Conservation (phyloP, 2,797 vertebrate genomes). For the Thunnus albacares region DNA sequence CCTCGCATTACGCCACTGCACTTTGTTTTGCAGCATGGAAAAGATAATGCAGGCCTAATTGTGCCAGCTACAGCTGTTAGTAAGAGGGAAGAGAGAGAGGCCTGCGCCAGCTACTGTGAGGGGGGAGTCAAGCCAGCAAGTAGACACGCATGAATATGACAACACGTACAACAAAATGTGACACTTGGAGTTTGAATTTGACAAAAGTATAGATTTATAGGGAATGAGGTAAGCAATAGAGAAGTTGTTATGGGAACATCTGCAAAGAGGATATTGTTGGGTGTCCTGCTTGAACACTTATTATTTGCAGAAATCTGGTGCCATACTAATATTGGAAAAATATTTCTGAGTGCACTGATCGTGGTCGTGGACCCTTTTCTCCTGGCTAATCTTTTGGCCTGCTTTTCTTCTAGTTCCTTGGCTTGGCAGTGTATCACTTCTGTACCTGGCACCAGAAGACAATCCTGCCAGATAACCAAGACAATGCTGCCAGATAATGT, state of each 20-base stretch:
- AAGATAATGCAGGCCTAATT: slow-evolving; percentile 77
- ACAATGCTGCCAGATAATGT: slow-evolving; percentile 46
- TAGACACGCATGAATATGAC: slow-evolving; percentile 1
- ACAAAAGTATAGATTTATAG: slow-evolving; percentile 4
- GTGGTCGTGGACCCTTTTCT: slow-evolving; percentile 17
- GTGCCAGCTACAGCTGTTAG: slow-evolving; percentile 73
- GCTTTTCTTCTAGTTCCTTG: slow-evolving; percentile 27
- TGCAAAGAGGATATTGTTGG: slow-evolving; percentile 1
- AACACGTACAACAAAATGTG: slow-evolving; percentile 20
- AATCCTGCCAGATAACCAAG: slow-evolving; percentile 39
- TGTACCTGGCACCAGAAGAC: slow-evolving; percentile 31
- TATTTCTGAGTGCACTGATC: no score
- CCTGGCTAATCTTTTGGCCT: slow-evolving; percentile 27
- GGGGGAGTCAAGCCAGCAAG: slow-evolving; percentile 10
- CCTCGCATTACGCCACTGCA: slow-evolving; percentile 76
- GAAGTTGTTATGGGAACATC: slow-evolving; percentile 9
- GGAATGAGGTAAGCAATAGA: slow-evolving; percentile 7
- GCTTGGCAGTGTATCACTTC: slow-evolving; percentile 25
- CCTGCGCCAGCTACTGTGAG: slow-evolving; percentile 30
- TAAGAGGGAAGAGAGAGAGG: slow-evolving; percentile 58
- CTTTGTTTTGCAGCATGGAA: slow-evolving; percentile 76
- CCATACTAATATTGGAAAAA: slow-evolving; percentile 10
- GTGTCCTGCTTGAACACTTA: slow-evolving; percentile 2
- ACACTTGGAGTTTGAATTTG: slow-evolving; percentile 13
- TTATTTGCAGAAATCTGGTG: slow-evolving; percentile 12